Evolutionary conservation across 2,113 vertebrate species (phyloP).

Genomic region (Phasianus colchicus): DNA sequence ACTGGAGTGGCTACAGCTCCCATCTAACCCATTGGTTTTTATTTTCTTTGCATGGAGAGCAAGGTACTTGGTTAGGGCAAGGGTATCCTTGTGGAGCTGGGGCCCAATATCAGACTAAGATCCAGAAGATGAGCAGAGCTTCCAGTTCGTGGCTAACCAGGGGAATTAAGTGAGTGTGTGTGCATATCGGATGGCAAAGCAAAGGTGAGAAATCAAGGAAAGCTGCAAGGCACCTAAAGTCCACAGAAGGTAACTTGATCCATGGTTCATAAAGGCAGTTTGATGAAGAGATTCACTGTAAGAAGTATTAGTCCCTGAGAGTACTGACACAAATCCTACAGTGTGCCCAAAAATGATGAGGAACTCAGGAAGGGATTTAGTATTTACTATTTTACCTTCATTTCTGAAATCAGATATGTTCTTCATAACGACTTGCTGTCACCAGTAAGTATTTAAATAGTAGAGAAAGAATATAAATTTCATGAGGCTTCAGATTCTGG

Average conservation of each 20-base stretch:
- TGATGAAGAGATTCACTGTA: background rate
- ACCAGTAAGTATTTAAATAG: background rate
- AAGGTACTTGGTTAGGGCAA: background rate
- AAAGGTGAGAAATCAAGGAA: background rate
- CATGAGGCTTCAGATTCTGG: background rate
- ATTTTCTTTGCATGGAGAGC: background rate
- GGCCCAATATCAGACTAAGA: background rate
- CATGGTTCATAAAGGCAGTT: background rate
- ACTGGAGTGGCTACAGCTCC: rapidly evolving
- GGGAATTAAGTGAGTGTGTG: background rate
- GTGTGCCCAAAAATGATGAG: background rate
- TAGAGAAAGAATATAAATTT: background rate
- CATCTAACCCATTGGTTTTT: background rate
- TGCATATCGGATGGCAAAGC: background rate
- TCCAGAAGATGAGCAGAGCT: background rate
- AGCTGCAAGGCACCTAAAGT: background rate
- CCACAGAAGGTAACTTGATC: background rate
- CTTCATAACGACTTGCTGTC: background rate
- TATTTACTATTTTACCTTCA: background rate
- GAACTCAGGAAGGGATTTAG: background rate
- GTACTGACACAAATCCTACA: background rate
- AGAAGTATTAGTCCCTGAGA: background rate
- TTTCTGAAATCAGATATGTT: background rate
- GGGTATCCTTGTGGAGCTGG: rapidly evolving
- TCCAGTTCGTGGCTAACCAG: background rate